Conservation (phyloP, 2,113 vertebrate genomes). For the Cathartes aura region DNA sequence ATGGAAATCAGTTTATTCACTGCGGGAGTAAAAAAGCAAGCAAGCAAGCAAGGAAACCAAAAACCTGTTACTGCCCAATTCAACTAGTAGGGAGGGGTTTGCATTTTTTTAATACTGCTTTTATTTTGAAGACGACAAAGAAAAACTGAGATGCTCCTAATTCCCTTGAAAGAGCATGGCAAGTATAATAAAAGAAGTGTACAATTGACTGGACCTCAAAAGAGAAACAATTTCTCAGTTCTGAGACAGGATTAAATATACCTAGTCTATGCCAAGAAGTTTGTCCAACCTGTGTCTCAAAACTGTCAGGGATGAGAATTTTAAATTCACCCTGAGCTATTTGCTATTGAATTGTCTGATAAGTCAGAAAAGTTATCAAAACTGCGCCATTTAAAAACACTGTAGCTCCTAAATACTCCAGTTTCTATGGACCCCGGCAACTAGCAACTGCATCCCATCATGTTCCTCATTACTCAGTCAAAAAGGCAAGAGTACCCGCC, state of each 20-base stretch:
- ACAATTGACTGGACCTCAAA: neutral
- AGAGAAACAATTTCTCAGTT: neutral
- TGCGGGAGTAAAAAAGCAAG: neutral
- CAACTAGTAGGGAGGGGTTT: neutral
- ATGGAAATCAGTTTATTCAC: neutral
- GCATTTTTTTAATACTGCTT: neutral
- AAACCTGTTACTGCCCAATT: neutral
- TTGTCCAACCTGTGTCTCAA: neutral
- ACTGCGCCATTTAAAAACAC: neutral
- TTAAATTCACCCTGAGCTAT: neutral
- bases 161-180: neutral
- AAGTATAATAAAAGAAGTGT: neutral
- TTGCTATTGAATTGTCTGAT: neutral
- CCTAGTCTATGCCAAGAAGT: neutral
- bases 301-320: neutral
- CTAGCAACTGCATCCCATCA: neutral
- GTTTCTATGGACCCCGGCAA: neutral
- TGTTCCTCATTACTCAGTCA: neutral
- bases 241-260: neutral
- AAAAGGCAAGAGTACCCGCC: neutral
- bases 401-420: neutral
- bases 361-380: neutral
- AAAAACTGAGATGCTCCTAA: neutral
- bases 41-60: neutral
- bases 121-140: neutral